Base-by-base conservation (phyloP, 1,140 invertebrate genomes). In the Drosophila ironensis region DNA sequence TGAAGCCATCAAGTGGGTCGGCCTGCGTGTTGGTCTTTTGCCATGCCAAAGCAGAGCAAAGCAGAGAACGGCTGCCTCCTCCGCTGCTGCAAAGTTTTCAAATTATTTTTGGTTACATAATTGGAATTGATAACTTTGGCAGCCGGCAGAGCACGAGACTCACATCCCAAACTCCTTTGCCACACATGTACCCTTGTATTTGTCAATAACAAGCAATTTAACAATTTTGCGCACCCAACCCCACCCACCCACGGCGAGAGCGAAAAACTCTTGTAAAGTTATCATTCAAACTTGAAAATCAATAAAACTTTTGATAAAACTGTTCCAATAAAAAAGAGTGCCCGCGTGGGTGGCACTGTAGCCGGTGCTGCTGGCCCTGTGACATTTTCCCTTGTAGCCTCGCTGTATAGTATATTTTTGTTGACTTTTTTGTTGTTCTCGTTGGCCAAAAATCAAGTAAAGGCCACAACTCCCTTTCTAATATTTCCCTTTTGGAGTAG, bases 61-160 rank as follows among this genome's bases (percentile, higher is more conserved):
- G 72, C 67, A 82, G 77, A 22, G 20, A 22, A n/a, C n/a, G n/a
- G n/a, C n/a, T n/a, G 2, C 5, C 20, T 22, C 20, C 5, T 5
- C 5, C 20, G 2, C 20, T 84, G 72, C 78, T n/a, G 77, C 50
- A 86, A 84, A 84, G 80, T 84, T 84, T 84, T 84, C 80, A 84
- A 84, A 84, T 84, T 84, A 84, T 84, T 84, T 84, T 84, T 84
- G 80, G 80, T 84, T 84, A 87, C 77, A 86, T 84, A 84, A 84
- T 84, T 84, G 80, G 80, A 86, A 84, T 84, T 84, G 80, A 84
- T 84, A 84, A 84, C 80, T 84, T 84, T 84, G 75, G 66, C 70
- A 63, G 53, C 46, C 46, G 42, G 37, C n/a, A n/a, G n/a, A n/a
- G n/a, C 20, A 22, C 20, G 20, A 22, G 20, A 22, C 20, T 22